Base-by-base conservation (phyloP, 2,113 vertebrate species). In the Monarcha castaneiventris region DNA sequence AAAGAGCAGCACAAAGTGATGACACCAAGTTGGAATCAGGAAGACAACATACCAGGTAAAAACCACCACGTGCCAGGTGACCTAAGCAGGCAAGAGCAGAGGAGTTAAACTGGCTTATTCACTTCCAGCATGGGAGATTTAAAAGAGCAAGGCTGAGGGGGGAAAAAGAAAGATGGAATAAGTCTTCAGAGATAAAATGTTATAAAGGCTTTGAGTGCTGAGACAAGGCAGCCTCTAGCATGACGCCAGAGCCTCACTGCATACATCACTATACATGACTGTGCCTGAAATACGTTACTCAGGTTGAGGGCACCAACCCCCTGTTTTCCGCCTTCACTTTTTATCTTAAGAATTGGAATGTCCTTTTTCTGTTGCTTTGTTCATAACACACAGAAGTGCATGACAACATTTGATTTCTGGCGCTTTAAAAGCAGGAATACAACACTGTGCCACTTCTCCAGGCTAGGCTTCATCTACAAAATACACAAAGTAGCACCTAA, bases 211-310 rank as follows among this genome's bases (percentile, higher is more conserved):
- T 56, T 6, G 9, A 59, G 55, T 55, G 55, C 32, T 73, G 68
- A 49, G 64, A 46, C 33, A 66, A 64, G 37, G 66, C 51, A 94
- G 55, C 48, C 64, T 58, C 55, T 14, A 88, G 55, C 27, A 23
- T 5, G 41, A n/a, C 19, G 59, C 39, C 80, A 90, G 61, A 86
- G 49, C 13, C 54, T 59, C 35, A 4, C 27, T 66, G 44, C 11
- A 29, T 3, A 37, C 26, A 61, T 5, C 2, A 0, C 21, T n/a
- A 8, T 5, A 54, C n/a, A 35, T 26, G 17, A 46, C 44, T 5
- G 9, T n/a, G 68, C 52, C 72, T 37, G 26, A 92, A 89, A 55
- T 27, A n/a, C 0, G 1, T 49, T 71, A 10, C 10, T 84, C 55
- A n/a, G 19, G 27, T 7, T 56, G 37, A 84, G 33, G 32, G 30